Evolutionary conservation across 2,113 vertebrate species (phyloP).

Genomic region (Phyllostomus discolor): DNA sequence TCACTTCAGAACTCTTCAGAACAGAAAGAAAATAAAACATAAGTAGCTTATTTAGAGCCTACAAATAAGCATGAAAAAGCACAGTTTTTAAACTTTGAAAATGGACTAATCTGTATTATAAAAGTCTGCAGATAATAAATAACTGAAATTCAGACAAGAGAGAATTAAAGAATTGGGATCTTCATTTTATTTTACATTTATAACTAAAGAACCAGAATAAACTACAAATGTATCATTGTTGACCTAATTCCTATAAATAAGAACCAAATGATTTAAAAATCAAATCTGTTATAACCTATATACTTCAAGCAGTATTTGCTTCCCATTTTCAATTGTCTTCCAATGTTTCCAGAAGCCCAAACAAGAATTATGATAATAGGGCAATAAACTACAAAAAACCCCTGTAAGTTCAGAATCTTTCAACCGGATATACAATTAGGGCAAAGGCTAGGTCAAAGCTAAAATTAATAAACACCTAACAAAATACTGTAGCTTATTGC

Average conservation of each 20-base stretch:
- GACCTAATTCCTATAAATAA: constrained; percentile 38
- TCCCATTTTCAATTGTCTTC: background rate
- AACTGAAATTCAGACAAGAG: background rate
- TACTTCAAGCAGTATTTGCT: background rate
- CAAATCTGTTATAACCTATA: background rate
- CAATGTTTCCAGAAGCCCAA: background rate
- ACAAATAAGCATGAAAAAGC: background rate
- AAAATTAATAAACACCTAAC: background rate
- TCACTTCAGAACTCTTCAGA: constrained; percentile 38
- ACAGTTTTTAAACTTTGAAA: constrained; percentile 30
- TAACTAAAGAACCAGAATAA: background rate
- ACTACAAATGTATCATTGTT: background rate
- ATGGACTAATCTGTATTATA: background rate
- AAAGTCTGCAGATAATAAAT: constrained; percentile 1
- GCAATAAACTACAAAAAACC: fast-evolving
- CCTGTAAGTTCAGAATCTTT: background rate
- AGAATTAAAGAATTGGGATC: background rate
- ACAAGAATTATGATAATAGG: background rate
- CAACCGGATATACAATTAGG: constrained; percentile 3
- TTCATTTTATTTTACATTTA: constrained; percentile 12
- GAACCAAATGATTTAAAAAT: constrained; percentile 45
- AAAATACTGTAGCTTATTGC: constrained; percentile 7
- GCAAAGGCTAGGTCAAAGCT: background rate
- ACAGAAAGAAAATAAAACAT: background rate
- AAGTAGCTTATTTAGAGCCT: background rate